These are phyloP conservation scores for Carlito syrichta DNA, from an alignment of 2,113 vertebrate species.

Conservation along the genomic window DNA sequence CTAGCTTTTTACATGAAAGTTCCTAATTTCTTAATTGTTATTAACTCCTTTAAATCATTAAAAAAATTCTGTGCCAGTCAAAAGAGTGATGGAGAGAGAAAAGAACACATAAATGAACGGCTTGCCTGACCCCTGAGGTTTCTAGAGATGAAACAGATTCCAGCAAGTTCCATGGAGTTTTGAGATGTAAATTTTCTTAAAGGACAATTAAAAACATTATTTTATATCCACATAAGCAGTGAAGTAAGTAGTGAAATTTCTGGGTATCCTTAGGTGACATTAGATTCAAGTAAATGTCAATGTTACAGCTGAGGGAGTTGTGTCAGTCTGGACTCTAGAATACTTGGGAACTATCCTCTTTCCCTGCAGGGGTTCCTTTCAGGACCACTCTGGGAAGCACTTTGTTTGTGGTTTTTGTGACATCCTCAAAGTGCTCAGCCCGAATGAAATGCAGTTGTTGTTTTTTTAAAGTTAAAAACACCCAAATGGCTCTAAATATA, in stretches of 20 bases:
- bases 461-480: background rate
- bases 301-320: background rate
- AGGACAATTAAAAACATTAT: slow-evolving; percentile 3
- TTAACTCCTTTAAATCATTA: background rate
- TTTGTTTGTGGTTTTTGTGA: background rate
- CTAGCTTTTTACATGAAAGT: background rate
- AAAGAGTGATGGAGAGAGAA: background rate
- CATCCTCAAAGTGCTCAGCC: background rate
- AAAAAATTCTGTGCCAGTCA: background rate
- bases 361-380: background rate
- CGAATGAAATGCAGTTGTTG: background rate
- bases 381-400: background rate
- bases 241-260: background rate
- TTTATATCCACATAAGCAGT: background rate
- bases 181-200: background rate
- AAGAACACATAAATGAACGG: background rate
- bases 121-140: background rate
- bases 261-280: background rate
- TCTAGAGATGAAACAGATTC: background rate
- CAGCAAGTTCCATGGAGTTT: background rate
- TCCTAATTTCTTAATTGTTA: background rate
- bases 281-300: background rate
- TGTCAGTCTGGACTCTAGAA: background rate
- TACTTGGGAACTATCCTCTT: background rate
- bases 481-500: background rate